Evolutionary conservation across 2,888 invertebrate species (phyloP), one percentile per base, ranked within the genome.

Genomic region (Phyllotreta striolata): DNA sequence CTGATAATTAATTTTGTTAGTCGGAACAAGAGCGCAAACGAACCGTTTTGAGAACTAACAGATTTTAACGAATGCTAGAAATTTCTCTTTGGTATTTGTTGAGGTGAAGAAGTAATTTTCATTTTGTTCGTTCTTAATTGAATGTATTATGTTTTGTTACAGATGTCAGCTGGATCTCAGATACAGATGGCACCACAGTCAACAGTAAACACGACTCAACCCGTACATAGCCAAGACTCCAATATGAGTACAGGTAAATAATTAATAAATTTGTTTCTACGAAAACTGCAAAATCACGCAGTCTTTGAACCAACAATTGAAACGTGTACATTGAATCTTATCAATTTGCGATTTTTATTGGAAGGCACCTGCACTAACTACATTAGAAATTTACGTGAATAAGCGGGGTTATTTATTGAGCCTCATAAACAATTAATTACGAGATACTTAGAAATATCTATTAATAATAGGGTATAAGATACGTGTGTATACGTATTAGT

Each of bases 101-200:
- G n/a, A 47, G n/a, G 34, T 47, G 47, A 14, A 24, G 47, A 24
- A 43, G 43, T 47, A 24, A 47, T 47, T 55, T 40, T 2, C 41
- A 34, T 55, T 43, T 55, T 39, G n/a, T 3, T n/a, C 41, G 55
- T 55, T 40, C 14, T 55, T 55, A 55, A 55, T 47, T 41, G 6
- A 34, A 40, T 13, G 40, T 55, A n/a, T 49, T 62, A 58, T 70
- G 73, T 68, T n/a, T 72, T 79, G 74, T 89, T 89, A 78, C 87
- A 94, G 94, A 94, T 94, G 94, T 93, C 94, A 89, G 93, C 94
- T 89, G 93, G 93, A 88, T 91, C 94, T 87, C 94, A 94, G 90
- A 90, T 94, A 91, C 94, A 94, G 91, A 93, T 94, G 93, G 94
- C 94, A 91, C 93, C 94, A 85, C 93, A 94, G 89, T 91, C 92